Base-by-base conservation (phyloP, 2,888 invertebrate genomes). In the Nemoura dubitans region DNA sequence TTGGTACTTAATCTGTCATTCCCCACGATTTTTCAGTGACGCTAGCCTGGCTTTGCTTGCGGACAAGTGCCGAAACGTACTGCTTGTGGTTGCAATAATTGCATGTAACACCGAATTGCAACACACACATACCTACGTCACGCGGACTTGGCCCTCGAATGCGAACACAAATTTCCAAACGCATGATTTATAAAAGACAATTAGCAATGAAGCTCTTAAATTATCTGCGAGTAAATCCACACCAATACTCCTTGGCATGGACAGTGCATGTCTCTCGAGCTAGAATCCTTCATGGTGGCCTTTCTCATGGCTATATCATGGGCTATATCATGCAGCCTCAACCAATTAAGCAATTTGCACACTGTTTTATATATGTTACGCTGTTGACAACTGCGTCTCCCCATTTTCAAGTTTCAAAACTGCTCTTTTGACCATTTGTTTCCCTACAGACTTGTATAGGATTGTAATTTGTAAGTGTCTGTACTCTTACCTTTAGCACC, bases 201-300 rank as follows among this genome's bases (percentile, higher is more conserved):
- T 59, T 59, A 59, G 59, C 59, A 59, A 21, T 59, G 59, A 59
- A 59, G 59, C 59, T 59, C 59, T 59, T 59, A 59, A 59, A 59
- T 59, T 59, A 59, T 59, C 59, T 59, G 1, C 14, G 59, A 21
- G 59, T 59, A 59, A 59, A 21, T 59, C 59, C 59, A 59, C 21
- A 14, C 59, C 10, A 10, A 10, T 36, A n/a, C n/a, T n/a, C n/a
- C 14, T 59, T 59, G 3, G 59, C 21, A n/a, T 59, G 2, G 3
- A 21, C 59, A 59, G 59, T 59, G 59, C 21, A 21, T 1, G 59
- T 59, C 16, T 21, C 3, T 14, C 16, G 2, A 59, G 14, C 59
- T 59, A 59, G 59, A 59, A 59, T 16, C 59, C 59, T 59, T 36
- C 36, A 36, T 59, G 59, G 59, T 21, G 14, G n/a, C 59, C 10